Evolutionary conservation across 2,113 vertebrate genomes (phyloP).

Genomic region (Catharus fuscescens): DNA sequence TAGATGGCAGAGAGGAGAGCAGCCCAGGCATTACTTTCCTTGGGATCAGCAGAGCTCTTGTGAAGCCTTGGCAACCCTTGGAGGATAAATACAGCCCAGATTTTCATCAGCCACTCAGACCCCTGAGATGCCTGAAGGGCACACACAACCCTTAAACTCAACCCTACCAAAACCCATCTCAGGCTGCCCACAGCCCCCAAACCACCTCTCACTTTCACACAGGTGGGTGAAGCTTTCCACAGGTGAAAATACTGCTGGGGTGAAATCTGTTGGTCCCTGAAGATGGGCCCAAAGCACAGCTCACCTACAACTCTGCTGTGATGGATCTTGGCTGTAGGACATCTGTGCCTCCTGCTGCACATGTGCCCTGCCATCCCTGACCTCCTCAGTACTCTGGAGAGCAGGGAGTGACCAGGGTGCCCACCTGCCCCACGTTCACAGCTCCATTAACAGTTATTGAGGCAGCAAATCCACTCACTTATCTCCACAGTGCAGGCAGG

Average conservation of each 20-base stretch:
- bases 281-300: not conserved
- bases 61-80: not conserved
- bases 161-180: not conserved
- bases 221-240: not conserved
- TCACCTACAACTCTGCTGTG: accelerated
- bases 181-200: not conserved
- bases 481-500: conserved; percentile 78
- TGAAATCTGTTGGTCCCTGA: not conserved
- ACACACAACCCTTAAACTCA: not conserved
- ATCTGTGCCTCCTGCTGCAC: not conserved
- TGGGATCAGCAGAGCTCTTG: not conserved
- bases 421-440: not conserved
- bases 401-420: not conserved
- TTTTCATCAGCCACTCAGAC: not conserved
- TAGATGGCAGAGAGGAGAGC: not conserved
- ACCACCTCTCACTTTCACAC: not conserved
- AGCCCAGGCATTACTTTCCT: not conserved
- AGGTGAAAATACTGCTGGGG: not conserved
- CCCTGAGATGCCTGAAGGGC: too few species aligned
- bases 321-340: not conserved
- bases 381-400: not conserved
- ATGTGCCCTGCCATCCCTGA: not conserved
- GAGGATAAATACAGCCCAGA: not conserved
- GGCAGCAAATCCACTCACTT: conserved; percentile 76
- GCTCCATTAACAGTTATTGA: not conserved